A percentile compares a stretch with the other conserved stretches of the same genome.
Evolutionary conservation across 2,888 invertebrate genomes (phyloP).

Genomic region (Timema cristinae): DNA sequence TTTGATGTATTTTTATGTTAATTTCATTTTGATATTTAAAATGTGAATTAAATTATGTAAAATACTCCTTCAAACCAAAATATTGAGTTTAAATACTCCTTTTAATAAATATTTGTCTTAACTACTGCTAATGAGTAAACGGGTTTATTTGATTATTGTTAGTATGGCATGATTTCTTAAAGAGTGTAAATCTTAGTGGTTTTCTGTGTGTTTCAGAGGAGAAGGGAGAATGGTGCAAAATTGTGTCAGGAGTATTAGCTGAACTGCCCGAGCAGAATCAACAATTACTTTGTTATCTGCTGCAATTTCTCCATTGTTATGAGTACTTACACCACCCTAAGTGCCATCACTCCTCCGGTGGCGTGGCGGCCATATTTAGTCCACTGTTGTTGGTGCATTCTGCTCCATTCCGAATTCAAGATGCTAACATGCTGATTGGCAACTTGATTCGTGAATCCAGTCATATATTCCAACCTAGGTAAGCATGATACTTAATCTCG

Average conservation of each 20-base stretch:
- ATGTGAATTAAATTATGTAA: too few species aligned
- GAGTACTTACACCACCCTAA: conserved; percentile 28
- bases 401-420: too few species aligned
- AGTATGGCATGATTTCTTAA: too few species aligned
- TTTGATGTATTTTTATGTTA: too few species aligned
- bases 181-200: too few species aligned
- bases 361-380: conserved; percentile 33
- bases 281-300: conserved; percentile 44
- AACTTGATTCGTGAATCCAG: conserved; percentile 32
- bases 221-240: conserved; percentile 32
- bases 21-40: too few species aligned
- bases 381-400: conserved; percentile 29
- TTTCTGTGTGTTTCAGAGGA: conserved; percentile 21
- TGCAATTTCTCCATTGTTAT: conserved; percentile 45
- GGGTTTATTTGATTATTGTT: too few species aligned
- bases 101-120: too few species aligned
- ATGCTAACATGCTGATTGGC: conserved; percentile 19
- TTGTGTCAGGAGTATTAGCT: conserved; percentile 27
- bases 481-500: neutral
- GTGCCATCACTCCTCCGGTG: conserved; percentile 27
- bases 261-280: conserved; percentile 43
- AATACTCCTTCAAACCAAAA: too few species aligned
- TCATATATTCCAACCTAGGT: conserved; percentile 28
- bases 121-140: too few species aligned
- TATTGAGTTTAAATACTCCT: too few species aligned